Evolutionary conservation across 2,888 invertebrate genomes (phyloP), one percentile per base, ranked within the genome.

Genomic region (Eudasyphora cyanicolor): DNA sequence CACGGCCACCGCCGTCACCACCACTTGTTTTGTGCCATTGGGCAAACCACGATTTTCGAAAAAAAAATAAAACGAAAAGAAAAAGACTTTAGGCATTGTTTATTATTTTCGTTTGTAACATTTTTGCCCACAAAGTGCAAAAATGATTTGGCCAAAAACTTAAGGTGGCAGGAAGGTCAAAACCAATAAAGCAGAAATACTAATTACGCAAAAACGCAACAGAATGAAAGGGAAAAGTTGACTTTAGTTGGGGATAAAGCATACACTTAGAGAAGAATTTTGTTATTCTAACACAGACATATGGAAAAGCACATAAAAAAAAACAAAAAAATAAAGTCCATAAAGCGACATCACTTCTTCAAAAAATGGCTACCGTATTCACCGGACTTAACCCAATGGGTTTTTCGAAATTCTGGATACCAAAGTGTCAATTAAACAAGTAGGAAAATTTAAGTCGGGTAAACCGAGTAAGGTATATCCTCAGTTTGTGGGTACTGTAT

Each of bases 21-120:
- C 71, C 54, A 57, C 54, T 73, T 57, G 54, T 38, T 73, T 24
- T 14, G 21, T 73, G 54, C 71, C 71, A 57, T 29, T 49, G 69
- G 69, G 29, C 27, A 49, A 45, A 29, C 45, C 49, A 69, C 69
- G 69, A 49, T 17, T 45, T 69, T 29, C n/a, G n/a, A n/a, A n/a
- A n/a, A n/a, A n/a, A n/a, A n/a, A n/a, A n/a, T n/a, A n/a, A n/a
- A n/a, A n/a, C n/a, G n/a, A n/a, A n/a, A n/a, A n/a, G n/a, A 49
- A 29, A n/a, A 49, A 69, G 69, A 6, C 49, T 29, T 69, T n/a
- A 45, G 8, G 32, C 12, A n/a, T n/a, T 45, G 45, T 45, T 45
- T 45, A 2, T 38, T 38, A 14, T 45, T n/a, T 1, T 45, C n/a
- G 14, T 38, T 8, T 38, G 8, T n/a, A n/a, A n/a, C 38, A n/a